Percentiles rank a stretch among this genome's conserved stretches.
These are phyloP conservation scores for Caenorhabditis sp. DNA, from an alignment of 2,888 invertebrate genomes.

Conservation along the genomic window DNA sequence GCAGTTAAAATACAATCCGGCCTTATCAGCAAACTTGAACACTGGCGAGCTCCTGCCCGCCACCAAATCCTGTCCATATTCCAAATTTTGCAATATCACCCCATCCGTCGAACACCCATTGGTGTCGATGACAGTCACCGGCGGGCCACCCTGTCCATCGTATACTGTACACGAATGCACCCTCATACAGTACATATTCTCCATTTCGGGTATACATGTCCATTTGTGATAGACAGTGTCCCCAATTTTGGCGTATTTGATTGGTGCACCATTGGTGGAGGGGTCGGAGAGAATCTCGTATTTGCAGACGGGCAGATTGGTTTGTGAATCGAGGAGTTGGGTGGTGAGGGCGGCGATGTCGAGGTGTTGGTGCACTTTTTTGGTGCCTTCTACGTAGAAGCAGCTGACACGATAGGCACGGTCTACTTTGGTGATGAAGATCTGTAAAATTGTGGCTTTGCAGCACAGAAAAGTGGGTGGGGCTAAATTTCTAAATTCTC, in stretches of 20 bases:
- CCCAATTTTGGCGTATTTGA: conserved; percentile 68
- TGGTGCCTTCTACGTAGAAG: conserved; percentile 67
- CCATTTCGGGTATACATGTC: conserved; percentile 54
- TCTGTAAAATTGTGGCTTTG: too few species aligned
- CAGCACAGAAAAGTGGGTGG: too few species aligned
- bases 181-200: conserved; percentile 69
- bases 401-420: conserved; percentile 67
- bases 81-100: conserved; percentile 65
- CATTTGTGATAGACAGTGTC: conserved; percentile 67
- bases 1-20: conserved; percentile 69
- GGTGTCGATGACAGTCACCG: conserved; percentile 66
- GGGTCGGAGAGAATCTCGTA: conserved; percentile 67
- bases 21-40: conserved; percentile 69
- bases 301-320: conserved; percentile 62
- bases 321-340: conserved; percentile 54
- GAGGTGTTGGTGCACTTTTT: conserved; percentile 61
- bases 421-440: conserved; percentile 70
- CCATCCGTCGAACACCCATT: conserved; percentile 68
- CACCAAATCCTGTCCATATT: conserved; percentile 62
- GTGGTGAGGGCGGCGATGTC: conserved; percentile 66
- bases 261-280: conserved; percentile 61
- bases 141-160: conserved; percentile 70
- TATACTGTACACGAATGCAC: conserved; percentile 69
- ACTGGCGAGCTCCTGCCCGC: conserved; percentile 66
- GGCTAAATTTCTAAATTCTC: too few species aligned